Percentiles rank a stretch among this genome's conserved stretches.
These are phyloP conservation scores for Chymomyza amoena DNA, from an alignment of 2,888 invertebrate species.

Conservation along the genomic window DNA sequence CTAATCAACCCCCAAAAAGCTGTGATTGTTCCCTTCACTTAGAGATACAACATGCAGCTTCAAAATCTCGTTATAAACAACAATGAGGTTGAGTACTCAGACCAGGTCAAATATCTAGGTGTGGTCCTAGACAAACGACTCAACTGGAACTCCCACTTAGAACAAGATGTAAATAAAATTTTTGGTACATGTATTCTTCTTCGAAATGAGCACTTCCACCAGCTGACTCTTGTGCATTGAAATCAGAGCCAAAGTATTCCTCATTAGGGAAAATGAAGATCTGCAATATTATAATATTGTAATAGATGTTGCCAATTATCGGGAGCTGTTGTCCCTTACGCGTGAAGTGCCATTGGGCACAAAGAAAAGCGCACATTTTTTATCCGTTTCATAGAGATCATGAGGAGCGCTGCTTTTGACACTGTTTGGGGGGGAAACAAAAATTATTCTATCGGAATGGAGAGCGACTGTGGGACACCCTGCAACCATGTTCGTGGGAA, in stretches of 20 bases:
- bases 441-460: not conserved
- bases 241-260: slow-evolving; percentile 85
- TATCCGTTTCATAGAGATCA: slow-evolving; percentile 79
- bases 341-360: slow-evolving; percentile 72
- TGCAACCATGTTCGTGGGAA: too few species aligned
- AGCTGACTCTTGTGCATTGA: slow-evolving; percentile 81
- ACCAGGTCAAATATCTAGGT: too few species aligned
- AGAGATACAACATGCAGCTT: too few species aligned
- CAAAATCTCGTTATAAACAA: too few species aligned
- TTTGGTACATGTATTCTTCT: slow-evolving; percentile 88
- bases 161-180: too few species aligned
- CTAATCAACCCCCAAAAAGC: too few species aligned
- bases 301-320: not conserved
- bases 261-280: slow-evolving; percentile 82
- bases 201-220: slow-evolving; percentile 80
- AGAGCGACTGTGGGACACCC: too few species aligned
- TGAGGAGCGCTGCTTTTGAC: slow-evolving; percentile 64
- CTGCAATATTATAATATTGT: slow-evolving; percentile 40
- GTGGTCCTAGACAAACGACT: too few species aligned
- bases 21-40: too few species aligned
- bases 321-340: slow-evolving; percentile 36
- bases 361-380: slow-evolving; percentile 78
- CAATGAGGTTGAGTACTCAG: too few species aligned
- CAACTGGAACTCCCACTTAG: too few species aligned
- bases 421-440: slow-evolving; percentile 39